Base-by-base conservation (phyloP, 2,113 vertebrate species). In the Rhinogobius similis region DNA sequence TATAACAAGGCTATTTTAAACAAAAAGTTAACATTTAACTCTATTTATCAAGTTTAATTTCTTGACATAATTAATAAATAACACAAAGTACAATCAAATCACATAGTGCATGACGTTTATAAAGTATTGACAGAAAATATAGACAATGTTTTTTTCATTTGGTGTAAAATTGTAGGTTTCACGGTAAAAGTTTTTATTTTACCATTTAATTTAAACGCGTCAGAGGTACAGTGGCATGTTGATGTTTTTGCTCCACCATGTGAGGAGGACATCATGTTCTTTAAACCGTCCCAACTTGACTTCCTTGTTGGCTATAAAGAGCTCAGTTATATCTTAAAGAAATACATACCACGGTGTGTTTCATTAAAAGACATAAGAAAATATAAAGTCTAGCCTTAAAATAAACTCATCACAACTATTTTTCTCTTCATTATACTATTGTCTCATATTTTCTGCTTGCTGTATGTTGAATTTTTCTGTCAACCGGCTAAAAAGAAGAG, bases 261-360 rank as follows among this genome's bases (percentile, higher is more conserved):
- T 24, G 67, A 83, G 78, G 63, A 81, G 79, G 10, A 86, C 83
- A 68, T 76, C 0, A 5, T 82, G 83, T 86, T 64, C 82, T 21
- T 64, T 24, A 27, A 69, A 5, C 59, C 38, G 29, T 32, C 7
- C 39, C 9, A 0, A 20, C 5, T 3, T 52, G n/a, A 18, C 26
- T 67, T 73, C 39, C 27, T 73, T 62, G 38, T 23, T 3, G 10
- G 2, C 21, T 38, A 11, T 6, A 20, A 20, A 62, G 4, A 24
- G 12, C 12, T 44, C 1, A 2, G 14, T n/a, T 13, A 65, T 4
- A 3, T 12, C 26, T 24, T 13, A 55, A 4, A 50, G 46, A 9
- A 10, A 50, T 21, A 50, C 0, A 21, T 13, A 5, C 4, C 2
- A 13, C 5, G 10, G n/a, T 21, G 21, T 52, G 10, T 10, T 10